Conservation (phyloP, 2,797 vertebrate genomes). For the Scyliorhinus canicula region DNA sequence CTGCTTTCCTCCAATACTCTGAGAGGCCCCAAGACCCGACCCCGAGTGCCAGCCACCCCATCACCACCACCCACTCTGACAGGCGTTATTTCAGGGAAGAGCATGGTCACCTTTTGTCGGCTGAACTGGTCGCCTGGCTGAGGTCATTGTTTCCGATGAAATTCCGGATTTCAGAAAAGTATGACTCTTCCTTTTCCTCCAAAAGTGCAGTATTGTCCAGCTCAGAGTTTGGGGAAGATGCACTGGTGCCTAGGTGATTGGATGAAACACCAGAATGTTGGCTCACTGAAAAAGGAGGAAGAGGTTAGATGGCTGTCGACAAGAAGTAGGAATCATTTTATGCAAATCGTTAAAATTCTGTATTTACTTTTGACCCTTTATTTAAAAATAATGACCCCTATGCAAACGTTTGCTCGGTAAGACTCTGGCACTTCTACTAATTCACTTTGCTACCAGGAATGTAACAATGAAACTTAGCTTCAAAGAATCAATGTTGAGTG, state of each 20-base stretch:
- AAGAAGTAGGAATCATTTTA: not conserved
- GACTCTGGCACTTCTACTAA: not conserved
- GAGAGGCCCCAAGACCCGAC: too few relatives aligned
- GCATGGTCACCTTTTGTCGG: conserved; percentile 77
- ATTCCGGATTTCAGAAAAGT: conserved; percentile 98
- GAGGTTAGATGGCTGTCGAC: not conserved
- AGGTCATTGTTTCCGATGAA: conserved; percentile 97
- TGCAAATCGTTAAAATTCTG: not conserved
- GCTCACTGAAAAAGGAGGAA: conserved; percentile 59
- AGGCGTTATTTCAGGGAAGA: too few relatives aligned
- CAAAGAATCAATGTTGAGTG: not conserved
- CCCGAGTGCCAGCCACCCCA: too few relatives aligned
- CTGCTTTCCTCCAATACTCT: too few relatives aligned
- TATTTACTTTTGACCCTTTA: not conserved
- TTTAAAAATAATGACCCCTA: not conserved
- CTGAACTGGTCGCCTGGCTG: conserved; percentile 79
- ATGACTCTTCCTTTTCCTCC: conserved; percentile 97
- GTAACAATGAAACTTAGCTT: not conserved
- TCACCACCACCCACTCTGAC: not conserved
- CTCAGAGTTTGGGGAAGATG: conserved; percentile 94
- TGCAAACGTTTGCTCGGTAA: not conserved
- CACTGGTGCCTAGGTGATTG: conserved; percentile 84
- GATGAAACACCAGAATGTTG: conserved; percentile 91
- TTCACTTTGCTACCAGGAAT: not conserved
- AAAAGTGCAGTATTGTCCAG: conserved; percentile 99